Evolutionary conservation across 2,113 vertebrate genomes (phyloP).

Genomic region (Raja brachyura): DNA sequence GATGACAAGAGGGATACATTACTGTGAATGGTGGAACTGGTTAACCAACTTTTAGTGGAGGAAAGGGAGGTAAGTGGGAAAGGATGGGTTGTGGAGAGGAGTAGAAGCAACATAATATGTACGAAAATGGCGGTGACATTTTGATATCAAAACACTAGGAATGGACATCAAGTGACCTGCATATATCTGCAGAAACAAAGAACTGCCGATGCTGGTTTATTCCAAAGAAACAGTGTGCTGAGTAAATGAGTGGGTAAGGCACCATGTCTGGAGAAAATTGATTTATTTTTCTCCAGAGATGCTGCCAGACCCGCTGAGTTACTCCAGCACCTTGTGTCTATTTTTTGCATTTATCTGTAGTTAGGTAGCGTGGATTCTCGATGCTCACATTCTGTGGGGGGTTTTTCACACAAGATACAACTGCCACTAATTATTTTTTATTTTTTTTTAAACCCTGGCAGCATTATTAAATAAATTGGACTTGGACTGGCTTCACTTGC

Average conservation of each 20-base stretch:
- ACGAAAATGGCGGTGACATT: background rate
- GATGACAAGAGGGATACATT: too few species aligned
- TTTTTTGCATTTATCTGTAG: background rate
- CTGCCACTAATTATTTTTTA: background rate
- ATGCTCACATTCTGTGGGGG: background rate
- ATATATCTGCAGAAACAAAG: background rate
- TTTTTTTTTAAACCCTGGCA: background rate
- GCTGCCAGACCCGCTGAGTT: too few species aligned
- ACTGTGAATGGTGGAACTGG: too few species aligned
- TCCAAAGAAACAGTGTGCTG: too few species aligned
- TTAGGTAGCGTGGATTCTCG: background rate
- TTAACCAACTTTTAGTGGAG: too few species aligned
- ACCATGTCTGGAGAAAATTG: too few species aligned
- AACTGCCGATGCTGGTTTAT: too few species aligned
- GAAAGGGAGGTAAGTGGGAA: too few species aligned
- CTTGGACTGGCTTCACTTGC: constrained; percentile 8
- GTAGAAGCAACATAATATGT: background rate
- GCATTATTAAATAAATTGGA: constrained; percentile 15
- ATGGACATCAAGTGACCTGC: background rate
- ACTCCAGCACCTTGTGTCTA: too few species aligned
- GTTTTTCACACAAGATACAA: background rate
- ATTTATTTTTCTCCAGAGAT: too few species aligned
- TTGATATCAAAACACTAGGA: background rate
- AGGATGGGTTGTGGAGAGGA: too few species aligned
- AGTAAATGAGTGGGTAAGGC: too few species aligned